Evolutionary conservation across 2,797 vertebrate species (phyloP).

Genomic region (Intellagama lesueurii): DNA sequence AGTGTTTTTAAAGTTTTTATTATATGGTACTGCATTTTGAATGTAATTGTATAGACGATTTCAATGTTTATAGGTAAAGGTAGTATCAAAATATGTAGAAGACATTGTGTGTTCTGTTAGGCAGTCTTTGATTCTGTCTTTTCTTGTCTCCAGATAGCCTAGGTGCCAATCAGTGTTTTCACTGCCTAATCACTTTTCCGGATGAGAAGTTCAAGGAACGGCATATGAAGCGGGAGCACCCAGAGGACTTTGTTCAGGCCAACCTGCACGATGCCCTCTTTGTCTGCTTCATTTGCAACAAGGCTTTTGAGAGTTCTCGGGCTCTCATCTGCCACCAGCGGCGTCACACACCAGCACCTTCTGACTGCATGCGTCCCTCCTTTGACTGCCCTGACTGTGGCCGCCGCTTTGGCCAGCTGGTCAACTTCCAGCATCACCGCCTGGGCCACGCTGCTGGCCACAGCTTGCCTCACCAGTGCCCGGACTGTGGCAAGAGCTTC

Average conservation of each 20-base stretch:
- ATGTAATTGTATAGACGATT: background rate
- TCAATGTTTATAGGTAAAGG: background rate
- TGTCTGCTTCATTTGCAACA: constrained; percentile 86
- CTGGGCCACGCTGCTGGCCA: constrained; percentile 71
- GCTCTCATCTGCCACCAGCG: constrained; percentile 86
- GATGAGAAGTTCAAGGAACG: constrained; percentile 88
- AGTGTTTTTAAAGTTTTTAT: background rate
- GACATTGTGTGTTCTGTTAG: background rate
- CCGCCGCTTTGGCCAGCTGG: constrained; percentile 79
- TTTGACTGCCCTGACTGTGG: constrained; percentile 68
- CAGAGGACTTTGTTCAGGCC: constrained; percentile 87
- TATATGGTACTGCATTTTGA: background rate
- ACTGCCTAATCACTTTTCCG: constrained; percentile 89
- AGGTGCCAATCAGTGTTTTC: constrained; percentile 85
- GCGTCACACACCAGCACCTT: constrained; percentile 82
- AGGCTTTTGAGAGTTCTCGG: constrained; percentile 85
- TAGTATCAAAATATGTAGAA: background rate
- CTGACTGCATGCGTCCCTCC: constrained; percentile 82
- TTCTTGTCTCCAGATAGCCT: constrained; percentile 76
- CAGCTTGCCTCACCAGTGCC: constrained; percentile 77
- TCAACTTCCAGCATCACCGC: constrained; percentile 80
- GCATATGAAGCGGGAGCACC: constrained; percentile 89
- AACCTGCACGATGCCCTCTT: constrained; percentile 87
- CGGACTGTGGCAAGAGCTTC: constrained; percentile 84
- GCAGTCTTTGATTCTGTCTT: background rate